phyloP scores from a whole-genome alignment of 1,140 invertebrate species.

The Neodiprion lecontei region DNA sequence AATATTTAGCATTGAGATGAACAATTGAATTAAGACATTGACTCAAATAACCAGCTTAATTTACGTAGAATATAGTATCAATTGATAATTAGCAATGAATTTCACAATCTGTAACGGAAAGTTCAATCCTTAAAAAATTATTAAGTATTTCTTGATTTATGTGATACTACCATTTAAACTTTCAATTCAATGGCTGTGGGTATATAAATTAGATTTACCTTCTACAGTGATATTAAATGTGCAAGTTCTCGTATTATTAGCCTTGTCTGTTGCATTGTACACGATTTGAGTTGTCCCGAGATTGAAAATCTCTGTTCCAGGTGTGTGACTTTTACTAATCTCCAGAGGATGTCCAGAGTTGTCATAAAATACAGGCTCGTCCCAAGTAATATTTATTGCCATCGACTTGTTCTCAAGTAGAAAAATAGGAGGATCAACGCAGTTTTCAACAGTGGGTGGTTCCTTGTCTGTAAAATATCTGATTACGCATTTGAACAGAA shows the following conservation, averaged over 20 bases:
- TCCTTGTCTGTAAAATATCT: slow-evolving; percentile 62
- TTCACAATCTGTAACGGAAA: background rate
- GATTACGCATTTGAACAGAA: background rate
- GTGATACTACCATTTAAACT: too few species aligned
- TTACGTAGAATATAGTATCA: too few species aligned
- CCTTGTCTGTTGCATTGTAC: slow-evolving; percentile 68
- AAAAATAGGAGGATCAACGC: slow-evolving; percentile 66
- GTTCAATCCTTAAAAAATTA: background rate
- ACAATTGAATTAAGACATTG: too few species aligned
- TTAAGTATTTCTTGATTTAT: too few species aligned
- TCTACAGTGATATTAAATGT: slow-evolving; percentile 69
- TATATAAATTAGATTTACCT: slow-evolving; percentile 55
- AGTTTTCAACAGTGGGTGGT: slow-evolving; percentile 69
- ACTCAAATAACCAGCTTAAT: too few species aligned
- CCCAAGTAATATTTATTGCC: slow-evolving; percentile 64
- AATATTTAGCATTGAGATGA: too few species aligned
- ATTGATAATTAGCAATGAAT: too few species aligned
- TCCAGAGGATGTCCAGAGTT: slow-evolving; percentile 66
- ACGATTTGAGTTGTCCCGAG: slow-evolving; percentile 66
- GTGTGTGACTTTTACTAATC: slow-evolving; percentile 45
- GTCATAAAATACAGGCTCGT: slow-evolving; percentile 73
- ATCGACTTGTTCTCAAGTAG: slow-evolving; percentile 54
- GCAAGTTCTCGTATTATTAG: slow-evolving; percentile 69
- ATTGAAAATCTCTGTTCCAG: slow-evolving; percentile 54
- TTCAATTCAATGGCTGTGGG: too few species aligned